Percentiles rank a stretch among this genome's conserved stretches.
phyloP scores from a whole-genome alignment of 2,888 invertebrate species.

The Chorisops tibialis region DNA sequence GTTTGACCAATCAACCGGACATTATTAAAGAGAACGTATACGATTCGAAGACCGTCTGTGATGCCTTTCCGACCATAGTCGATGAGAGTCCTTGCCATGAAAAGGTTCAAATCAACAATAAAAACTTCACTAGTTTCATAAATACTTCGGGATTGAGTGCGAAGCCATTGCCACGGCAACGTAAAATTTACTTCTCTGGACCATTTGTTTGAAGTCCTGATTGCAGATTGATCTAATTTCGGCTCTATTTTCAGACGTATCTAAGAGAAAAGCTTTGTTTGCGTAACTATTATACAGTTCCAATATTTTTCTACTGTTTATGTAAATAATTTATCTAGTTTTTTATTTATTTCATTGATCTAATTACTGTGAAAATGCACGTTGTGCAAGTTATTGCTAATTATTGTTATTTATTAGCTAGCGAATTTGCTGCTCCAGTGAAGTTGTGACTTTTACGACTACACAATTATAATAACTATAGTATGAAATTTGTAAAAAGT shows the following conservation, averaged over 20 bases:
- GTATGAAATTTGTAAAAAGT: neutral
- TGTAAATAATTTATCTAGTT: constrained; percentile 6
- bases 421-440: no score
- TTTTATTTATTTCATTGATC: constrained; percentile 5
- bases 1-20: constrained; percentile 38
- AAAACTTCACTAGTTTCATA: constrained; percentile 48
- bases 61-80: constrained; percentile 32
- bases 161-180: constrained; percentile 49
- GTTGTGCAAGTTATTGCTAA: constrained; percentile 6
- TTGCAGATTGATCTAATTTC: no score
- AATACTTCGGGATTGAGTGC: constrained; percentile 46
- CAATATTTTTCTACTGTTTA: neutral
- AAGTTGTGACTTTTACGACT: no score
- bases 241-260: no score
- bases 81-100: constrained; percentile 31
- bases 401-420: neutral
- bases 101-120: constrained; percentile 35
- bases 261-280: no score
- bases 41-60: constrained; percentile 33
- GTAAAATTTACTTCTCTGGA: constrained; percentile 50
- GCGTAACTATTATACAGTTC: no score
- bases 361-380: constrained; percentile 15
- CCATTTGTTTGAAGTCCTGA: constrained; percentile 45
- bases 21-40: constrained; percentile 36
- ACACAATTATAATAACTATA: no score